Percentiles rank a stretch among this genome's conserved stretches.
These are phyloP conservation scores for Caenorhabditis drosophilae DNA, from an alignment of 2,888 invertebrate genomes.

Conservation along the genomic window DNA sequence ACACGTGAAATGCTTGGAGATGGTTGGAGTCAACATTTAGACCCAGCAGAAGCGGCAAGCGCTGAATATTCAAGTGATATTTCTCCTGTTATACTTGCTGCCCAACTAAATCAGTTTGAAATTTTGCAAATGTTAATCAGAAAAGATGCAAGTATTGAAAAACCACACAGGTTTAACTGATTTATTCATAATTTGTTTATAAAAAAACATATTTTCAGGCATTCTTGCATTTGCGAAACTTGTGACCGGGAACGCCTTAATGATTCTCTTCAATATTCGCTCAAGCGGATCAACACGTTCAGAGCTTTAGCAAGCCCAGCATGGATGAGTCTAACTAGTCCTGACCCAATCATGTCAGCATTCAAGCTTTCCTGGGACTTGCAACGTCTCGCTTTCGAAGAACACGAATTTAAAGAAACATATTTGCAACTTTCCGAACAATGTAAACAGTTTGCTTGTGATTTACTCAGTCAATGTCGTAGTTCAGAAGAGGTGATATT, in stretches of 20 bases:
- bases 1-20: slow-evolving; percentile 69
- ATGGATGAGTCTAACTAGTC: slow-evolving; percentile 74
- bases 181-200: neutral
- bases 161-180: slow-evolving; percentile 50
- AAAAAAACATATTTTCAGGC: slow-evolving; percentile 24
- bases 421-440: slow-evolving; percentile 70
- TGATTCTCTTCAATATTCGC: slow-evolving; percentile 73
- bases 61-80: slow-evolving; percentile 72
- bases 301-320: slow-evolving; percentile 74
- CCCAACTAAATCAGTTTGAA: slow-evolving; percentile 73
- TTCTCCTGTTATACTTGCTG: slow-evolving; percentile 65
- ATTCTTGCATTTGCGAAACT: slow-evolving; percentile 51
- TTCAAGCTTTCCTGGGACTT: slow-evolving; percentile 73
- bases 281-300: slow-evolving; percentile 71
- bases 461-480: slow-evolving; percentile 73
- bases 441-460: slow-evolving; percentile 74
- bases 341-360: slow-evolving; percentile 73
- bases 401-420: slow-evolving; percentile 72
- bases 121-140: slow-evolving; percentile 73
- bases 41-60: slow-evolving; percentile 70
- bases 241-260: slow-evolving; percentile 63
- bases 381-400: slow-evolving; percentile 71
- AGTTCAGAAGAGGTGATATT: slow-evolving; percentile 73
- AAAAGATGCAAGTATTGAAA: slow-evolving; percentile 65
- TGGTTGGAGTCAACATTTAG: slow-evolving; percentile 72